Percentiles rank a stretch among this genome's conserved stretches.
phyloP scores from a whole-genome alignment of 2,113 vertebrate species.

The Elgaria multicarinata region DNA sequence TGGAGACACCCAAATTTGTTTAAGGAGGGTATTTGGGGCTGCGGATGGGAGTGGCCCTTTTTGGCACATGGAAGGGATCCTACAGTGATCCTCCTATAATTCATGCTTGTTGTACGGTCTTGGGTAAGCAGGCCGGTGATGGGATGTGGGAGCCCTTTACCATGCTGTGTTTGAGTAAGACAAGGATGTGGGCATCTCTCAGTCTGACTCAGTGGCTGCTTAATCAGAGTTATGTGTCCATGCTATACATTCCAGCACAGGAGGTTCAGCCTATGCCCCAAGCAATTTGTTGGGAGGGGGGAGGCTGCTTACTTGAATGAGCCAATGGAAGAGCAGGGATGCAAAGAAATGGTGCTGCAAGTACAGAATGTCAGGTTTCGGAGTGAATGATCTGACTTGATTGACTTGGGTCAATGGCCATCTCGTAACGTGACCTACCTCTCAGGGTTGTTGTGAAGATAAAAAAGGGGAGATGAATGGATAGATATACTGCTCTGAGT shows the following conservation, averaged over 20 bases:
- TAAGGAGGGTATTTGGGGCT: neutral
- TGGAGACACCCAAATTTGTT: neutral
- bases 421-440: neutral
- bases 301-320: neutral
- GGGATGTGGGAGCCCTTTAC: neutral
- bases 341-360: neutral
- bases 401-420: too few relatives aligned
- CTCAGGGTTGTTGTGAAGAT: neutral
- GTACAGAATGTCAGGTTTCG: neutral
- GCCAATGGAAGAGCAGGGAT: neutral
- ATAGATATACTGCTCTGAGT: neutral
- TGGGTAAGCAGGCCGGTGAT: neutral
- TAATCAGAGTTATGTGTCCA: neutral
- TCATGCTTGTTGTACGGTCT: neutral
- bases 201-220: conserved; percentile 22
- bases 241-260: neutral
- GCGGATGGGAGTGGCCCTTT: neutral
- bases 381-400: neutral
- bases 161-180: neutral
- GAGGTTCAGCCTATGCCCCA: too few relatives aligned
- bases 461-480: neutral
- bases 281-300: too few relatives aligned
- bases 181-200: conserved; percentile 9
- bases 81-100: neutral
- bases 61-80: neutral